Conservation (phyloP, 2,113 vertebrate genomes). For the Gracilinanus agilis region DNA sequence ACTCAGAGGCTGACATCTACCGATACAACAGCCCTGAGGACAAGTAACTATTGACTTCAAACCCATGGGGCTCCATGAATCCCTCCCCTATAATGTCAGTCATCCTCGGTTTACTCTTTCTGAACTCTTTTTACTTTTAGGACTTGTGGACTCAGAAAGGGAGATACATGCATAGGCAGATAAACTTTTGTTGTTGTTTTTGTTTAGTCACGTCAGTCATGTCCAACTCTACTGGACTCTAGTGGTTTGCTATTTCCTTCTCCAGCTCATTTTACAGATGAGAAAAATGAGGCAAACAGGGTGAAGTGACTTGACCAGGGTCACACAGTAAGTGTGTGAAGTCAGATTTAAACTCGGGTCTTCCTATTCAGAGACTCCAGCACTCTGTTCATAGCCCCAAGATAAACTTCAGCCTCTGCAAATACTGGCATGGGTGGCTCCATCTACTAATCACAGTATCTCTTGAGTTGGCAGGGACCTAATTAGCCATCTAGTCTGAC, state of each 20-base stretch:
- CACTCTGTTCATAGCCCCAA: not conserved
- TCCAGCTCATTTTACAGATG: not conserved
- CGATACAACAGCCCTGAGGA: slow-evolving; percentile 71
- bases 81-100: not conserved
- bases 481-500: not conserved
- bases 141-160: not conserved
- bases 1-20: slow-evolving; percentile 70
- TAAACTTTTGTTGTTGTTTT: no score
- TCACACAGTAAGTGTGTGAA: not conserved
- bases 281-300: not conserved
- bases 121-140: not conserved
- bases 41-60: slow-evolving; percentile 59
- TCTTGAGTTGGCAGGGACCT: not conserved
- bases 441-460: no score
- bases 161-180: not conserved
- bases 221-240: not conserved
- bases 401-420: not conserved
- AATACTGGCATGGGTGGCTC: not conserved
- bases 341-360: no score
- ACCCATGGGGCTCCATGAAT: not conserved
- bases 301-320: not conserved
- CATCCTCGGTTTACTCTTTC: not conserved
- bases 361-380: not conserved
- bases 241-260: not conserved
- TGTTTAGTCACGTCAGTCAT: not conserved